Evolutionary conservation across 2,888 invertebrate genomes (phyloP).

Genomic region (Penaeus monodon): DNA sequence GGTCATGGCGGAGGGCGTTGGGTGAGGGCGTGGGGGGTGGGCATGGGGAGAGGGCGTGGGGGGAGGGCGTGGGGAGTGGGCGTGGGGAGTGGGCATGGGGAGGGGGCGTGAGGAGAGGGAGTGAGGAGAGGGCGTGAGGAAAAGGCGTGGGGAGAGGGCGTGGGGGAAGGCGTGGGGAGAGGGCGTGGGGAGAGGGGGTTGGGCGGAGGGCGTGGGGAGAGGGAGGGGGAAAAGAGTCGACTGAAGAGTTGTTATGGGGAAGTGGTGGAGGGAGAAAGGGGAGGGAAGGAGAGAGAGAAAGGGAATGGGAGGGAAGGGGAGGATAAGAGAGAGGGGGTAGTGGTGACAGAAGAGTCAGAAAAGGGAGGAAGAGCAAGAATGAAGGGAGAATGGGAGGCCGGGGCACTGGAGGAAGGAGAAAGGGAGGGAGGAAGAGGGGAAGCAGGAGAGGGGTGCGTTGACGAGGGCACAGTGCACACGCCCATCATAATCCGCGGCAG

Average conservation of each 20-base stretch:
- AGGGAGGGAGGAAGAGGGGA: not conserved
- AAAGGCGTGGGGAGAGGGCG: not conserved
- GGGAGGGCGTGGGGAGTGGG: not conserved
- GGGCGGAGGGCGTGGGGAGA: not conserved
- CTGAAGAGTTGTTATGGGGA: too few species aligned
- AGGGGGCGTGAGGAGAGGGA: not conserved
- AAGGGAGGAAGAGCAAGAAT: not conserved
- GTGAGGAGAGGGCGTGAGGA: not conserved
- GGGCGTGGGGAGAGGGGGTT: not conserved
- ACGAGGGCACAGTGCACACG: constrained; percentile 4
- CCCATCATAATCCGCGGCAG: not conserved
- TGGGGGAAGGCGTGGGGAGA: too few species aligned
- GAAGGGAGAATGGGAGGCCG: not conserved
- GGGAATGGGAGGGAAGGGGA: too few species aligned
- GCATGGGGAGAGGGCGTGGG: too few species aligned
- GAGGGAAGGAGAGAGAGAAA: not conserved
- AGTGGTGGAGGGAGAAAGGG: not conserved
- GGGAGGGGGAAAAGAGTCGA: not conserved
- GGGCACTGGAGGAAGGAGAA: not conserved
- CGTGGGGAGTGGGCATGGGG: not conserved
- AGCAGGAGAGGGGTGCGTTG: not conserved
- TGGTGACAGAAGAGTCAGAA: not conserved
- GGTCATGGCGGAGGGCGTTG: not conserved
- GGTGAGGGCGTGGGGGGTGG: not conserved
- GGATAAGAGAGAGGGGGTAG: not conserved